Evolutionary conservation across 2,888 invertebrate genomes (phyloP), one percentile per base, ranked within the genome.

Genomic region (Sphaerophoria rueppellii): DNA sequence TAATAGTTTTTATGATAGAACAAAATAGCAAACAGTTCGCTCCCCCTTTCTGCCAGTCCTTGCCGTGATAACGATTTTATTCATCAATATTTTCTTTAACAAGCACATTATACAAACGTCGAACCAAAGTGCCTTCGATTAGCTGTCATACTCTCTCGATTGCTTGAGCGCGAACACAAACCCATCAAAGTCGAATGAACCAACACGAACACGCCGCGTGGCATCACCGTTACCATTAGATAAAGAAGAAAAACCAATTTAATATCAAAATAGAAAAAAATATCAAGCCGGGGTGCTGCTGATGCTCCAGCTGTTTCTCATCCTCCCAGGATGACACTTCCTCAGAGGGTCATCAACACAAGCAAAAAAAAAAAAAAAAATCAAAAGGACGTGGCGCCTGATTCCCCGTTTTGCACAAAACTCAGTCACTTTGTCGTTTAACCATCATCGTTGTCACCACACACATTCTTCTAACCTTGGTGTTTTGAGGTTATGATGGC

Each of bases 261-360:
- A 52, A 80, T 80, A 57, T 71, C 43, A 43, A 48, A 61, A 54
- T 55, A 52, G 46, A 60, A 54, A 40, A 40, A 6, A 40, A 58
- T 34, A 37, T 24, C 24, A 50, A 50, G n/a, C n/a, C 24, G 12
- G 57, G 4, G n/a, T 70, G 80, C 54, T 69, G 43, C 37, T 34
- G 34, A 24, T 11, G n/a, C 32, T 48, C 24, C 12, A 35, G 37
- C 7, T 37, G 16, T 9, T 9, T 7, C 7, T 52, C 46, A 24
- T 61, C 9, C 43, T 43, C 9, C 11, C 7, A 52, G 16, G 70
- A 65, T 73, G 78, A 73, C 82, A 74, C 40, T 75, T 24, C 83
- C 80, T 76, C 65, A 72, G 61, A 83, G 80, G 75, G 83, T 80
- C 83, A 80, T 83, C 83, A 24, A 24, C 24, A 24, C 24, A 83